Evolutionary conservation across 2,888 invertebrate genomes (phyloP).

Genomic region (Hyppa rectilinea): DNA sequence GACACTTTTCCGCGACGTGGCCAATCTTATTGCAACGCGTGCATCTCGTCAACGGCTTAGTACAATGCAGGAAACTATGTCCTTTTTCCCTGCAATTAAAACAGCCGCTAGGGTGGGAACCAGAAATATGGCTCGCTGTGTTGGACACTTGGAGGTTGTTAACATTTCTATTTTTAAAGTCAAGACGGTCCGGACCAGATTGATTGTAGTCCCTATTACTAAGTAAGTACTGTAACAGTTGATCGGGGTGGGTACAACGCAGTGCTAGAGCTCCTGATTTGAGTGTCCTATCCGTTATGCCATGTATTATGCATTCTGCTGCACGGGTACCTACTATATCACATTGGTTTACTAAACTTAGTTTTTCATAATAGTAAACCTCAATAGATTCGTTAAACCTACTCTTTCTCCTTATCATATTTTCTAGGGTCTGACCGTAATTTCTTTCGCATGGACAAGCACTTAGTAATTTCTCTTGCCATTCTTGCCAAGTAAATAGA

Average conservation of each 20-base stretch:
- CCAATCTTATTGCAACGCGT: neutral
- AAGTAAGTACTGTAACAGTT: neutral
- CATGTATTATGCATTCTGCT: conserved; percentile 1
- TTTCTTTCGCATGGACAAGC: neutral
- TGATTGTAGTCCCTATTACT: neutral
- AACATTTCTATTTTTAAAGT: neutral
- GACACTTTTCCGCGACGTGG: neutral
- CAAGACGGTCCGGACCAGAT: neutral
- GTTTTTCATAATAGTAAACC: neutral
- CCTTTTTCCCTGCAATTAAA: neutral
- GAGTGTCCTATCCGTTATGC: neutral
- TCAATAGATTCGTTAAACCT: neutral
- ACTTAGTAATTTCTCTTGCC: neutral
- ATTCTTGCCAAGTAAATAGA: neutral
- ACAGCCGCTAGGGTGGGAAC: neutral
- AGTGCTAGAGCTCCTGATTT: neutral
- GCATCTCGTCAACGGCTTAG: neutral
- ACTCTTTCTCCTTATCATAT: neutral
- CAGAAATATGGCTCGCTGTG: neutral
- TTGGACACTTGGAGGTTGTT: neutral
- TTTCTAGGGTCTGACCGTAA: too few species aligned
- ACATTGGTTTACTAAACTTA: neutral
- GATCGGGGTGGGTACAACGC: too few species aligned
- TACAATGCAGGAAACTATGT: neutral
- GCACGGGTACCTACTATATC: neutral